These are phyloP conservation scores for Peromyscus aztecus DNA, from an alignment of 2,797 vertebrate species.

Conservation along the genomic window DNA sequence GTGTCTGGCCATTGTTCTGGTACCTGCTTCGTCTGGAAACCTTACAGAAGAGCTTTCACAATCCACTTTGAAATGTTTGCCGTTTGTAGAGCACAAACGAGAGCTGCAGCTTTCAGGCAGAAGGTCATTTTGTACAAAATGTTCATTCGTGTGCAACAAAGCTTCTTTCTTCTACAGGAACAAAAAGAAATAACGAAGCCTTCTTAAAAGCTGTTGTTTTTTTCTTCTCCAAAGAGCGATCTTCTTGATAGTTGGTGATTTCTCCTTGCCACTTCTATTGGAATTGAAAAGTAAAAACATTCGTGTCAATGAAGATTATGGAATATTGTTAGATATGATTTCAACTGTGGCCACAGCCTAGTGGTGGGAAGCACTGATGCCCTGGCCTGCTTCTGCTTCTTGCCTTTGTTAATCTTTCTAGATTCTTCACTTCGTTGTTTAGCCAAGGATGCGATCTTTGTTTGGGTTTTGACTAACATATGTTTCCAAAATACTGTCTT, in stretches of 20 bases:
- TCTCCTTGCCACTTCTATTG: constrained; percentile 56
- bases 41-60: constrained; percentile 73
- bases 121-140: constrained; percentile 82
- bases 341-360: background rate
- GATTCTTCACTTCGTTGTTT: background rate
- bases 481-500: constrained; percentile 10
- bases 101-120: constrained; percentile 71
- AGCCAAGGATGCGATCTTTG: background rate
- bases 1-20: constrained; percentile 60
- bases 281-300: constrained; percentile 69
- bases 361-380: background rate
- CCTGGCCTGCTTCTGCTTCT: background rate
- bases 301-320: constrained; percentile 72
- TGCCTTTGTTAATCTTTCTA: background rate
- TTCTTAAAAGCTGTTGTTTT: constrained; percentile 72
- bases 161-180: constrained; percentile 76
- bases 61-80: constrained; percentile 80
- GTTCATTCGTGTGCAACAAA: constrained; percentile 71
- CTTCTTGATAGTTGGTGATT: constrained; percentile 72
- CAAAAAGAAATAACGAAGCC: constrained; percentile 81
- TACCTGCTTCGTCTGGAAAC: constrained; percentile 68
- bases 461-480: background rate
- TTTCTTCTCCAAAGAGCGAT: constrained; percentile 51
- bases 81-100: constrained; percentile 72
- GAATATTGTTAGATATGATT: constrained; percentile 30